A percentile compares a stretch with the other conserved stretches of the same genome.
Conservation (phyloP, 2,113 vertebrate genomes). For the Tiliqua scincoides region DNA sequence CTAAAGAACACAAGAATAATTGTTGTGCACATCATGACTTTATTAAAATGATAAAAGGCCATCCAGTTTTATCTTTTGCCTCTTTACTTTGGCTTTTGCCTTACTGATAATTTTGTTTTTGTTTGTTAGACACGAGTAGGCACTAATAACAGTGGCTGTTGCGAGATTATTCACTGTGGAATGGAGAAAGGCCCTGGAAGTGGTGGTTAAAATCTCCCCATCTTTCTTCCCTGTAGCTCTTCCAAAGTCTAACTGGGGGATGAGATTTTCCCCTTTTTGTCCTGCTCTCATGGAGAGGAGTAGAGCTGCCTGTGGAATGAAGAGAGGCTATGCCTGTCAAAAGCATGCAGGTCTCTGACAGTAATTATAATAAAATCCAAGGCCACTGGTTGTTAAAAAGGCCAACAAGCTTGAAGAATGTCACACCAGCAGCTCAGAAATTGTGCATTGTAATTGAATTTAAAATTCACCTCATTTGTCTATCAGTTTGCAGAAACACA, state of each 20-base stretch:
- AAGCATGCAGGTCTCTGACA: not conserved
- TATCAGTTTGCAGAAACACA: not conserved
- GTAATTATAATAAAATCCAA: not conserved
- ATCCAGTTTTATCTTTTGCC: not conserved
- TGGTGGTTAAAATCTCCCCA: not conserved
- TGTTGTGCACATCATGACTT: not conserved
- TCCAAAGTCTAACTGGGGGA: not conserved
- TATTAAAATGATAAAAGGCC: not conserved
- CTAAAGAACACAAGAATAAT: not conserved
- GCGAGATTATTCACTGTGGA: not conserved
- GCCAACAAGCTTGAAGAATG: not conserved
- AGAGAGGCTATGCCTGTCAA: not conserved
- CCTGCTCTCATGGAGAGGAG: not conserved
- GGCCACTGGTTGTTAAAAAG: slow-evolving; percentile 13
- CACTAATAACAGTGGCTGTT: not conserved
- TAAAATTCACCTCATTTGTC: slow-evolving; percentile 12
- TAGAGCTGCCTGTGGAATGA: not conserved
- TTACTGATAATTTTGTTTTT: not conserved
- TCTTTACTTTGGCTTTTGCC: not conserved
- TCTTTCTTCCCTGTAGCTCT: not conserved
- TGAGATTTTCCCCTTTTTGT: not conserved
- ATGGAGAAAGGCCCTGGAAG: no score
- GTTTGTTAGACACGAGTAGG: not conserved
- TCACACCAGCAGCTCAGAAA: not conserved
- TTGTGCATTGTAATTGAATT: slow-evolving; percentile 5